These are phyloP conservation scores for Aporophyla lueneburgensis DNA, from an alignment of 2,888 invertebrate genomes.

Conservation along the genomic window DNA sequence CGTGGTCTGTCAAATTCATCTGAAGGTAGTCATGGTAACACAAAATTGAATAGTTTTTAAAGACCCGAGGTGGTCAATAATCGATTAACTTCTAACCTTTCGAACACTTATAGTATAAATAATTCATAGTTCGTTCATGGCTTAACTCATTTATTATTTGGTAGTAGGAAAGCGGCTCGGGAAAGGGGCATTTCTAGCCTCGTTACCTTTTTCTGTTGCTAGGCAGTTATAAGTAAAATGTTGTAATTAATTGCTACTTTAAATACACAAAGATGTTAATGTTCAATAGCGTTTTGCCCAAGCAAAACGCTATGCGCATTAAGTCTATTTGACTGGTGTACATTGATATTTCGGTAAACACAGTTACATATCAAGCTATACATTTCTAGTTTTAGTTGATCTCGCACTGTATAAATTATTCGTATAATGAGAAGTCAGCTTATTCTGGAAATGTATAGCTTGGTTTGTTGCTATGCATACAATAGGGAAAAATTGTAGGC, in stretches of 20 bases:
- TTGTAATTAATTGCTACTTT: not conserved
- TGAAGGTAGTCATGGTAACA: not conserved
- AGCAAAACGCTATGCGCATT: too few species aligned
- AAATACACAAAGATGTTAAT: not conserved
- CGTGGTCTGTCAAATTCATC: not conserved
- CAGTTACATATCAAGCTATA: too few species aligned
- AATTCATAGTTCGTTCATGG: constrained; percentile 12
- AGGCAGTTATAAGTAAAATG: not conserved
- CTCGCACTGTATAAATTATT: too few species aligned
- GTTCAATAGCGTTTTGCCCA: not conserved
- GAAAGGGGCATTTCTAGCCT: not conserved
- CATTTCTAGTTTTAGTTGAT: too few species aligned
- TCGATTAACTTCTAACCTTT: constrained; percentile 6
- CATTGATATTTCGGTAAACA: too few species aligned
- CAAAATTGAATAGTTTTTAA: not conserved
- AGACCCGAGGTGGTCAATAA: not conserved
- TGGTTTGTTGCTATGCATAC: too few species aligned
- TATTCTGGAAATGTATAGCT: too few species aligned
- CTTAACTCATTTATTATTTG: constrained; percentile 24
- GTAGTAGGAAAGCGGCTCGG: not conserved
- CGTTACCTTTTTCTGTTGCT: not conserved
- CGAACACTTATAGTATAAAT: not conserved
- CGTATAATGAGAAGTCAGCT: too few species aligned
- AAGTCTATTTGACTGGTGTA: not conserved
- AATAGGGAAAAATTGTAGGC: not conserved